Base-by-base conservation (phyloP, 1,140 invertebrate species). In the Drosophila tsacasi region DNA sequence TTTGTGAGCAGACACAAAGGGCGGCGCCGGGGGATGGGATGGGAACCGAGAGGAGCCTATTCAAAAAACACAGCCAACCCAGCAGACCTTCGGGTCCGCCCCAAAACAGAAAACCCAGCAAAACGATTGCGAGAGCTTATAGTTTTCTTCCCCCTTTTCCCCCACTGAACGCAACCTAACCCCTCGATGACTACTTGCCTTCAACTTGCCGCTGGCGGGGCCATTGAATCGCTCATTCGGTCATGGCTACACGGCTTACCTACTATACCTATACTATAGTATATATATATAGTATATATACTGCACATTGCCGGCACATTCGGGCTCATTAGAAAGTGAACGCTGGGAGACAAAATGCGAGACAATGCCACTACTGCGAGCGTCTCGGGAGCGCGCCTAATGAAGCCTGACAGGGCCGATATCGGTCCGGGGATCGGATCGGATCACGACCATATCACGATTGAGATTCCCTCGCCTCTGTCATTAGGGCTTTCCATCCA, bases 321-420 rank as follows among this genome's bases (percentile, higher is more conserved):
- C 58, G 75, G 77, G 58, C 75, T 89, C 73, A 89, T 87, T 87
- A 87, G 83, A 87, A 87, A 87, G 83, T 87, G 83, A 89, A 87
- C 80, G 80, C 54, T 65, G 73, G 59, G 81, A 84, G 81, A 83
- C 82, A 86, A 86, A 86, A 75, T 64, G 47, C 59, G 59, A 75
- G 79, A 60, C 79, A 82, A 71, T 69, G 66, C 52, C 17, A 32
- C 60, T 42, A 32, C 46, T 49, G 35, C 50, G 21, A 8, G 27
- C n/a, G 44, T 35, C 66, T 50, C 66, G 55, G 67, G 47, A 68
- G 64, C 65, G 66, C 46, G 40, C 40, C 76, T 79, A 79, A 79
- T 79, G 76, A 79, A 79, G 66, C 76, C 57, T 55, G 74, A 55
- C 74, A 58, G 63, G 62, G 57, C 50, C 57, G 23, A 66, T 76